Evolutionary conservation across 1,140 invertebrate species (phyloP).

Genomic region (Sarcophaga bullata): DNA sequence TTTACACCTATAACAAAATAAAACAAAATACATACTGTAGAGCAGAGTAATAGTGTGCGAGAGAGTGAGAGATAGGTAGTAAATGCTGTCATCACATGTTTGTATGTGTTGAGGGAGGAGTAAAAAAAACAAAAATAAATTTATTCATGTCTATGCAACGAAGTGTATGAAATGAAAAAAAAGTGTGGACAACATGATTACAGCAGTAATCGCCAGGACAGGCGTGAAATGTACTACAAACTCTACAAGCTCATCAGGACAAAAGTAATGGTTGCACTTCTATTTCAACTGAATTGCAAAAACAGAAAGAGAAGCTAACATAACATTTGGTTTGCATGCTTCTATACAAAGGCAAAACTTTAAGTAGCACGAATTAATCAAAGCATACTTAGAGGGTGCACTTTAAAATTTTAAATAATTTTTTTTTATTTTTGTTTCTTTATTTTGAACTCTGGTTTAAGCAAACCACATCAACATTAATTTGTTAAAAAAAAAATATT

Average conservation of each 20-base stretch:
- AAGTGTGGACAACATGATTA: neutral
- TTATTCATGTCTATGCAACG: conserved; percentile 53
- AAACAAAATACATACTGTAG: neutral
- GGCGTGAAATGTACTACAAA: too few species aligned
- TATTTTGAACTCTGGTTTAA: too few species aligned
- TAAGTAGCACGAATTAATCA: too few species aligned
- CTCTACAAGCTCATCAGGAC: neutral
- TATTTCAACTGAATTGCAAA: neutral
- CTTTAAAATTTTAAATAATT: too few species aligned
- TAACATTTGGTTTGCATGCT: too few species aligned
- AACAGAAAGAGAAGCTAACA: neutral
- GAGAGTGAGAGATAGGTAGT: too few species aligned
- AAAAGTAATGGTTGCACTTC: neutral
- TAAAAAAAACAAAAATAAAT: conserved; percentile 46
- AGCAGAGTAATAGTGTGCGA: neutral
- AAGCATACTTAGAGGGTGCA: too few species aligned
- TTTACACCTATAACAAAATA: conserved; percentile 35
- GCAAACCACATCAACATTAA: neutral
- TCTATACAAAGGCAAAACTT: too few species aligned
- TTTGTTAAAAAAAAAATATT: conserved; percentile 1
- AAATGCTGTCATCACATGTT: neutral
- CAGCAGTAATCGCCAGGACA: too few species aligned
- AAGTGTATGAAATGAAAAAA: neutral
- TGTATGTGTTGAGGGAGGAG: conserved; percentile 43
- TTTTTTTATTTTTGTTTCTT: too few species aligned